Evolutionary conservation across 1,140 invertebrate genomes (phyloP), one percentile per base, ranked within the genome.

Genomic region (Apis dorsata): DNA sequence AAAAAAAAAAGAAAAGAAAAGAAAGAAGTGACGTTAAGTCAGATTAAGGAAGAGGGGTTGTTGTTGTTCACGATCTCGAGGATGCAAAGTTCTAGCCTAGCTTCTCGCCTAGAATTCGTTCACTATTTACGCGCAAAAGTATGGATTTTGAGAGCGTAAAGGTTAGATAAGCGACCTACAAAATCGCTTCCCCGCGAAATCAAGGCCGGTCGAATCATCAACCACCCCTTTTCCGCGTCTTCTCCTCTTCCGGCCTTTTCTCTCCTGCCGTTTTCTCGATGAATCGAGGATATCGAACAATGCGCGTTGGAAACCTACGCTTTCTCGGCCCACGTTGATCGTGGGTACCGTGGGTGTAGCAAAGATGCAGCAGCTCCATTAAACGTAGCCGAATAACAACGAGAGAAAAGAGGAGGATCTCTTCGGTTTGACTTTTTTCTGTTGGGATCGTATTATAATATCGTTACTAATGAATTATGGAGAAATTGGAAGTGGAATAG

Each of bases 281-380:
- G 19, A 49, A 59, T 24, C 73, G 59, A 19, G 73, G 34, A 76
- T 57, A 60, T 34, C 75, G 82, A 82, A 86, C 74, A 86, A 86
- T 86, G 84, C 74, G 68, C 85, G 74, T 34, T 78, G 85, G 70
- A 78, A 79, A 65, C 84, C 85, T 75, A 86, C 84, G 85, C 72
- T 57, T 13, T 10, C 74, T 55, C 83, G 79, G 74, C 84, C 80
- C 70, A 81, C 85, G 73, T 44, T 59, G 60, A 28, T 55, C 80
- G 80, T n/a, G n/a, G n/a, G n/a, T 79, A 24, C 24, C 24, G 24
- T 24, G 65, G 68, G 74, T 65, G 66, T 70, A 73, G 77, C 9
- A 3, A 24, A 2, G 73, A 24, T 44, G 51, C 34, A 24, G n/a
- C 49, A 55, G 21, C 51, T 53, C 62, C 49, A 73, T 59, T 59